phyloP scores from a whole-genome alignment of 2,797 vertebrate species.

The Acanthurus leucopareius region DNA sequence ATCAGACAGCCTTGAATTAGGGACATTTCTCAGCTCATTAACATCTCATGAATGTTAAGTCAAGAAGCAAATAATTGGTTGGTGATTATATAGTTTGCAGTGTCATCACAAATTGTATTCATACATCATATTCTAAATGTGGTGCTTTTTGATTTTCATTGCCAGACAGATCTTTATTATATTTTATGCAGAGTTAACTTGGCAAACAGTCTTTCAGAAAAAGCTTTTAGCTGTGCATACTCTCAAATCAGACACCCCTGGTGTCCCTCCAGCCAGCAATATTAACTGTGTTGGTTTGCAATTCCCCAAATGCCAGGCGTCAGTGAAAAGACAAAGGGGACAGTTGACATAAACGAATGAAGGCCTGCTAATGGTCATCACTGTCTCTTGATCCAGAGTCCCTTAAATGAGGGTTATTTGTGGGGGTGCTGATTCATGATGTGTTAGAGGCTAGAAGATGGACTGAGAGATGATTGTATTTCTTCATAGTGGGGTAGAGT shows the following conservation, averaged over 20 bases:
- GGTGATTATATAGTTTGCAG: constrained; percentile 61
- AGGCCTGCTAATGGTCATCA: constrained; percentile 58
- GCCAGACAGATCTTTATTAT: background rate
- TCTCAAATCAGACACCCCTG: background rate
- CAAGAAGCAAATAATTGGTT: constrained; percentile 64
- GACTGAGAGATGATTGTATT: constrained; percentile 65
- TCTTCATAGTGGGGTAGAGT: constrained; percentile 49
- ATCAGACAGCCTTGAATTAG: constrained; percentile 67
- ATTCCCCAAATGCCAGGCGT: constrained; percentile 48
- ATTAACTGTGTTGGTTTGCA: constrained; percentile 18
- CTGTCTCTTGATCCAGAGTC: constrained; percentile 56
- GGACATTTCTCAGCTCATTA: constrained; percentile 76
- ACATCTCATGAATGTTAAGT: constrained; percentile 81
- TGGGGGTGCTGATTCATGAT: constrained; percentile 54
- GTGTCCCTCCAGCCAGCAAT: background rate
- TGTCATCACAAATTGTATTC: constrained; percentile 53
- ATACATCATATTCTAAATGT: constrained; percentile 49
- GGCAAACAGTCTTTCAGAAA: constrained; percentile 15
- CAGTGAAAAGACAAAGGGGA: constrained; percentile 55
- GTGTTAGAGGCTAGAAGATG: constrained; percentile 47
- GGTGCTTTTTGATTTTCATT: constrained; percentile 24
- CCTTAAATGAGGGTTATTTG: constrained; percentile 26
- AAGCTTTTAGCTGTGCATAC: constrained; percentile 14
- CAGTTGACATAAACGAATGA: constrained; percentile 63
- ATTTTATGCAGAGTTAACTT: constrained; percentile 33